phyloP scores from a whole-genome alignment of 2,797 vertebrate genomes.

The Paguma larvata region DNA sequence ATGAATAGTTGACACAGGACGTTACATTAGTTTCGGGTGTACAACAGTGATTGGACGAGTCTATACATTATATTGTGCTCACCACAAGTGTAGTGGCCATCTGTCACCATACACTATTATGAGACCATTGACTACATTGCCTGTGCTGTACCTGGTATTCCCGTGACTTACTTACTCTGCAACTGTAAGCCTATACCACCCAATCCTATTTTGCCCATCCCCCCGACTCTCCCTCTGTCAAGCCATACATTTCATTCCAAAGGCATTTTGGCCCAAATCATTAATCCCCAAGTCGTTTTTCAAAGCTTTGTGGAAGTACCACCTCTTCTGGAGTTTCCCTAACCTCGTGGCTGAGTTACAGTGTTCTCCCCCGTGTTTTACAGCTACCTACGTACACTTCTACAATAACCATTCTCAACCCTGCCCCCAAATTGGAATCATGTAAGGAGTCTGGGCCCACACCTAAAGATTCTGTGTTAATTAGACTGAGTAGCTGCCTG shows the following conservation, averaged over 20 bases:
- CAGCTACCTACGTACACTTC: background rate
- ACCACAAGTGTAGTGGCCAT: background rate
- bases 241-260: background rate
- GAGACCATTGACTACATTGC: background rate
- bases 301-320: background rate
- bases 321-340: background rate
- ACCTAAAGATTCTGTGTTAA: background rate
- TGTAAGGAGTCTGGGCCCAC: background rate
- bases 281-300: background rate
- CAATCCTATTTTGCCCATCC: background rate
- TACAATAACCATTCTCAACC: background rate
- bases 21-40: background rate
- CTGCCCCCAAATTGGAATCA: background rate
- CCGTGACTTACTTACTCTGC: background rate
- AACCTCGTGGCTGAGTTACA: background rate
- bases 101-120: background rate
- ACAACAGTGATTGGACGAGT: background rate
- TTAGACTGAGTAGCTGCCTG: background rate
- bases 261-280: background rate
- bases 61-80: background rate
- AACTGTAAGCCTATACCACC: background rate
- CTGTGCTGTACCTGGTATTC: background rate
- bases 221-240: background rate
- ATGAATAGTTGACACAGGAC: background rate
- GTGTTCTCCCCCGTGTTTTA: background rate